A percentile compares a stretch with the other conserved stretches of the same genome.
phyloP scores from a whole-genome alignment of 2,888 invertebrate species.

The Caenorhabditis sp. region DNA sequence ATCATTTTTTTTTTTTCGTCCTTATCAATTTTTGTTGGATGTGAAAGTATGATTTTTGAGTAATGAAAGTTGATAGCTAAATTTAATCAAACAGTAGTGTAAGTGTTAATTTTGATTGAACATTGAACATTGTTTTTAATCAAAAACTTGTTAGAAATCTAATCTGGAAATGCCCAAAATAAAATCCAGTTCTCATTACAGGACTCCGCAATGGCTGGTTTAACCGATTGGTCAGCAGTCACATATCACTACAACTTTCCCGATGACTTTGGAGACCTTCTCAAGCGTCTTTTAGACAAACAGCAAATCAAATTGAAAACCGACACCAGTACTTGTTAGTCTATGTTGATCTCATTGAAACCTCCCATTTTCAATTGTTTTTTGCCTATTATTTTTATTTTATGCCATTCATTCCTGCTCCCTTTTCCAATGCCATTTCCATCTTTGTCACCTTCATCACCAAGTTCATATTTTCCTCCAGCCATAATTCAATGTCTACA shows the following conservation, averaged over 20 bases:
- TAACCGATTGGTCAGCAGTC: slow-evolving; percentile 46
- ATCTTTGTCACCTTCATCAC: background rate
- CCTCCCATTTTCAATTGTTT: background rate
- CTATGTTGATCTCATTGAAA: background rate
- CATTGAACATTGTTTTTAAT: too few relatives aligned
- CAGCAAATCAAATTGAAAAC: background rate
- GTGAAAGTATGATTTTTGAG: too few relatives aligned
- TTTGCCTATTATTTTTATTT: too few relatives aligned
- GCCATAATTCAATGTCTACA: too few relatives aligned
- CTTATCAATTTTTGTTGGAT: too few relatives aligned
- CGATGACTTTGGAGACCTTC: slow-evolving; percentile 1
- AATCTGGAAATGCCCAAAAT: too few relatives aligned
- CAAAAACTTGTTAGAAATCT: too few relatives aligned
- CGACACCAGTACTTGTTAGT: background rate
- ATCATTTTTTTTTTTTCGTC: too few relatives aligned
- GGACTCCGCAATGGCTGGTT: background rate
- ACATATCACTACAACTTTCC: slow-evolving; percentile 55
- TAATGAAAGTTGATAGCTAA: too few relatives aligned
- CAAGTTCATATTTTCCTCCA: too few relatives aligned
- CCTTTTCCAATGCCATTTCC: background rate
- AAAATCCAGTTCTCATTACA: slow-evolving; percentile 18
- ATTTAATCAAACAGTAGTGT: too few relatives aligned
- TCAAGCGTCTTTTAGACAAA: slow-evolving; percentile 14
- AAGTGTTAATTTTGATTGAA: too few relatives aligned
- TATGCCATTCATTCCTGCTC: background rate